These are phyloP conservation scores for Ptychadena robeensis DNA, from an alignment of 2,797 vertebrate species.

Conservation along the genomic window DNA sequence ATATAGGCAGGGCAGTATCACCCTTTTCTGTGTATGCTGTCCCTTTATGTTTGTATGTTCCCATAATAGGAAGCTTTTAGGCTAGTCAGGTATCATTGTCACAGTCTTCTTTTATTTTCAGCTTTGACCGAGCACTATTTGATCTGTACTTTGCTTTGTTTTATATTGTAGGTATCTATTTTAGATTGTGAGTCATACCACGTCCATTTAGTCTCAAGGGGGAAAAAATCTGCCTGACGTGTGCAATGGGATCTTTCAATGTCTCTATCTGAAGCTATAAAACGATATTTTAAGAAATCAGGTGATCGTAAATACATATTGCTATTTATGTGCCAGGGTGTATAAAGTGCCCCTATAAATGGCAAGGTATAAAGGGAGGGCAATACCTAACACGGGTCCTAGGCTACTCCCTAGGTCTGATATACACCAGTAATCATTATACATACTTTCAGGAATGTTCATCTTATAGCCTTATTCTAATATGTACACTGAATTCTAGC, in stretches of 20 bases:
- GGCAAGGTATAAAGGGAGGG: no score
- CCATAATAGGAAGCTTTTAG: not conserved
- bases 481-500: not conserved
- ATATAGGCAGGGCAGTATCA: not conserved
- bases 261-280: constrained; percentile 2
- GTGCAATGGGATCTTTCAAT: not conserved
- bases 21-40: not conserved
- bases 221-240: constrained; percentile 7
- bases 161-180: not conserved
- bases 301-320: constrained; percentile 13
- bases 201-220: constrained; percentile 24
- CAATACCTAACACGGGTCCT: no score
- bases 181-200: constrained; percentile 11
- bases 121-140: not conserved
- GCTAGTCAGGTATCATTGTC: not conserved
- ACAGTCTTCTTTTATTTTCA: not conserved
- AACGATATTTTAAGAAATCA: constrained; percentile 7
- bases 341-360: not conserved
- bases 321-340: constrained; percentile 34
- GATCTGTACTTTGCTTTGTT: not conserved
- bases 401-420: not conserved
- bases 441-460: not conserved
- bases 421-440: not conserved
- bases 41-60: constrained; percentile 9
- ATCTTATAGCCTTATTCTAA: no score